Evolutionary conservation across 2,113 vertebrate species (phyloP), one percentile per base, ranked within the genome.

Genomic region (Mastomys coucha): DNA sequence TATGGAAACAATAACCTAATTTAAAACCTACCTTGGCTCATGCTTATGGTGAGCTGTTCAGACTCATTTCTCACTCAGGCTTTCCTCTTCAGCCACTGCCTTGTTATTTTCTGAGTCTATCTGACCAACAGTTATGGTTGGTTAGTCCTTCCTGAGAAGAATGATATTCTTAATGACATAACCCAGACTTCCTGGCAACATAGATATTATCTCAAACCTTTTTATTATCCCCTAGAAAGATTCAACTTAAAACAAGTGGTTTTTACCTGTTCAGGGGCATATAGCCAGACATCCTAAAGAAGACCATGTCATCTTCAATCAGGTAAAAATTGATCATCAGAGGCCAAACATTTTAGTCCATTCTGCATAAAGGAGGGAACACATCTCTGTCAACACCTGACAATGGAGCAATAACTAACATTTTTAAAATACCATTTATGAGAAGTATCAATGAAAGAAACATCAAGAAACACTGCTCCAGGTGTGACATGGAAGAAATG

Each of bases 71-170:
- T 2, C 1, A n/a, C 39, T 7, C 65, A 7, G n/a, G 42, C 17
- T 81, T 51, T 11, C 65, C 2, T 87, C 31, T 81, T 77, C 42
- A 22, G 65, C 6, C 53, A 20, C 7, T 58, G 33, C 36, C 11
- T 75, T 80, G 14, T 92, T 93, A 86, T 60, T 58, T 39, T 80
- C 73, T 91, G 72, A 81, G 49, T 75, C 24, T n/a, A 12, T 67
- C 28, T 78, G 78, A 72, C 12, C 24, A 22, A 11, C 4, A 51
- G 42, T 65, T 63, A 28, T 3, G 53, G 19, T 3, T 75, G 12
- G 7, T 73, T 49, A 73, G 13, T 49, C 1, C 2, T 60, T 77
- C 67, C 10, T 82, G 26, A 91, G 39, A 95, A 78, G 63, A 51
- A 20, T 67, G 33, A n/a, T 75, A 73, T n/a, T 77, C 81, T 60